Percentiles rank a stretch among this genome's conserved stretches.
phyloP scores from a whole-genome alignment of 2,113 vertebrate genomes.

The Cheirogaleus medius region DNA sequence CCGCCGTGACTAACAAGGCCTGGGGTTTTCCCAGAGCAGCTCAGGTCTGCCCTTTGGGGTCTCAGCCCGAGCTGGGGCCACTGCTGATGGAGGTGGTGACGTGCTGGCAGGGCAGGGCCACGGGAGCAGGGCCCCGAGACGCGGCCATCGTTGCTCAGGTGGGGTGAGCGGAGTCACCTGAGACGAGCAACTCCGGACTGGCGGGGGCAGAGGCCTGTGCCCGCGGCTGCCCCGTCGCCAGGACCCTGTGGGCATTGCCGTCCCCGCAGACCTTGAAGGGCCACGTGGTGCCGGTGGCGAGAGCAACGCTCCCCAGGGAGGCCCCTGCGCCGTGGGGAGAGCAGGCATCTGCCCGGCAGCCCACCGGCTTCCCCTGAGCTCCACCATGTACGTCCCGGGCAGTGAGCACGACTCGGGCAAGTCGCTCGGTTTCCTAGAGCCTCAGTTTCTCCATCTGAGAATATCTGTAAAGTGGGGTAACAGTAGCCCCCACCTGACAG shows the following conservation, averaged over 20 bases:
- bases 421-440: not conserved
- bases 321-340: not conserved
- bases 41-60: not conserved
- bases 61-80: not conserved
- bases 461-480: not conserved
- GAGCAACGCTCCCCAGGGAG: not conserved
- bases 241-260: not conserved
- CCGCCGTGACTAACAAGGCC: not conserved
- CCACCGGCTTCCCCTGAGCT: rapidly evolving
- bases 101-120: not conserved
- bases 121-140: not conserved
- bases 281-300: not conserved
- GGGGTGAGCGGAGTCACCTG: not conserved
- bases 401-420: not conserved
- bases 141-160: not conserved
- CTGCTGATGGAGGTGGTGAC: no score
- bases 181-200: not conserved
- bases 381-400: rapidly evolving
- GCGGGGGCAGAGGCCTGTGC: not conserved
- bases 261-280: not conserved
- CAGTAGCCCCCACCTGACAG: not conserved
- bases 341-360: rapidly evolving
- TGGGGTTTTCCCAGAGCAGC: not conserved
- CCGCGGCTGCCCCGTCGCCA: not conserved
- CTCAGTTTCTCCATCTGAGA: not conserved